Evolutionary conservation across 1,140 invertebrate species (phyloP), one percentile per base, ranked within the genome.

Genomic region (Macrocentrus cingulum): DNA sequence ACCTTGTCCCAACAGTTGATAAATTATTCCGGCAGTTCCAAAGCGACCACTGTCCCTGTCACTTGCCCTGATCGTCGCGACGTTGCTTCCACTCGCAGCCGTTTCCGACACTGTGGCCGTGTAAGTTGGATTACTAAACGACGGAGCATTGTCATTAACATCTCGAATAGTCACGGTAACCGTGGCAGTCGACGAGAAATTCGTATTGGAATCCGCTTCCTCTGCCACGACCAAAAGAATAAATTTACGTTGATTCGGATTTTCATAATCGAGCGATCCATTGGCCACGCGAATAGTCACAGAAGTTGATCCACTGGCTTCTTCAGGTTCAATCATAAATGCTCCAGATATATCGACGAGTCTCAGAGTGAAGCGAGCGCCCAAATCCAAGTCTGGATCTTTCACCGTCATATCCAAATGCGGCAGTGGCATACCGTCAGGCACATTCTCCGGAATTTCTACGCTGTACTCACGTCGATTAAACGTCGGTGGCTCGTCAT

Each of bases 191-290:
- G 92, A 95, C 0, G 88, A 90, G 0, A 94, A 80, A 36, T 84
- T 84, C 1, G 88, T 86, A 42, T 83, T 81, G 1, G 91, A 92
- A 62, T 91, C 84, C 1, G 88, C 80, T 68, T 95, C 92, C 74
- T 90, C 90, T 1, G 92, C 93, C 53, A 93, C 84, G 2, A 93
- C 85, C 69, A 94, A 79, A 23, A 95, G 84, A 64, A 95, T 90
- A 71, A 94, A 96, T 77, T 95, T 94, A 58, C 91, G 83, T 72
- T 95, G 90, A 80, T 95, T 95, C 19, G 91, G 91, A 81, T 96
- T 92, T 71, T 95, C 92, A 70, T 92, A 95, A 73, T 95, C 92
- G 34, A 95, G 77, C 1, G 87, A 85, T 55, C 85, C 88, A 70
- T 91, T 91, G 49, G 88, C 85, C 0, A 95, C 85, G 22, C 91